Percentiles rank a stretch among this genome's conserved stretches.
phyloP scores from a whole-genome alignment of 1,140 invertebrate genomes.

The Trachymyrmex septentrionalis region DNA sequence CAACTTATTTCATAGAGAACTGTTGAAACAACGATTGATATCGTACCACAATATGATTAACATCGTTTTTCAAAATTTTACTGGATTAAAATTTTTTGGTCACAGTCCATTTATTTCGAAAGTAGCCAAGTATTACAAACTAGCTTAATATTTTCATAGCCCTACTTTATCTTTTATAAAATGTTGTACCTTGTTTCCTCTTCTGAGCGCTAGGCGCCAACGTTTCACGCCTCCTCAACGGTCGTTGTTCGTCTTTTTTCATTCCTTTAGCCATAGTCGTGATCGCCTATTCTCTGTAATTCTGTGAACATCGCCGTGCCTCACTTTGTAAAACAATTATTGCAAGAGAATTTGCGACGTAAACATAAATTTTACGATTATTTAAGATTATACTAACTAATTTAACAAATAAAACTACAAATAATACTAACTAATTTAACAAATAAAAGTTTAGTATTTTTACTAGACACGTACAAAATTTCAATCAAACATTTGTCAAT shows the following conservation, averaged over 20 bases:
- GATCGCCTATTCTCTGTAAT: conserved; percentile 44
- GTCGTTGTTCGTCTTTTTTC: conserved; percentile 49
- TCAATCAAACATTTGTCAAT: not conserved
- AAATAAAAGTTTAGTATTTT: not conserved
- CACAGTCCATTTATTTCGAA: conserved; percentile 4
- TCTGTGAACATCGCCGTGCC: not conserved
- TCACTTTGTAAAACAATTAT: conserved; percentile 3
- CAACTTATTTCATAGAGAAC: conserved; percentile 1
- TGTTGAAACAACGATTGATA: not conserved
- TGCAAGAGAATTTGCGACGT: not conserved
- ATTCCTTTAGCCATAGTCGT: conserved; percentile 53
- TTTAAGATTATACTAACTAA: not conserved
- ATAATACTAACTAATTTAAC: too few species aligned
- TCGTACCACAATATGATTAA: not conserved
- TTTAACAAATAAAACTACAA: not conserved
- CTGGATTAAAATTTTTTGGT: conserved; percentile 42
- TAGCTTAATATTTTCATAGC: conserved; percentile 74
- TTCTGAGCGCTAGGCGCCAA: conserved; percentile 81
- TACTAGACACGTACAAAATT: not conserved
- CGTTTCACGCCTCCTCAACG: conserved; percentile 79
- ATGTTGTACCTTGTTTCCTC: conserved; percentile 75
- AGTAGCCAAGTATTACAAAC: conserved; percentile 46
- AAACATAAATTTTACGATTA: not conserved
- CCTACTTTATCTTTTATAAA: conserved; percentile 65
- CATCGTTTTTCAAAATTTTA: not conserved